These are phyloP conservation scores for Callorhinus ursinus DNA, from an alignment of 2,113 vertebrate species.

Conservation along the genomic window DNA sequence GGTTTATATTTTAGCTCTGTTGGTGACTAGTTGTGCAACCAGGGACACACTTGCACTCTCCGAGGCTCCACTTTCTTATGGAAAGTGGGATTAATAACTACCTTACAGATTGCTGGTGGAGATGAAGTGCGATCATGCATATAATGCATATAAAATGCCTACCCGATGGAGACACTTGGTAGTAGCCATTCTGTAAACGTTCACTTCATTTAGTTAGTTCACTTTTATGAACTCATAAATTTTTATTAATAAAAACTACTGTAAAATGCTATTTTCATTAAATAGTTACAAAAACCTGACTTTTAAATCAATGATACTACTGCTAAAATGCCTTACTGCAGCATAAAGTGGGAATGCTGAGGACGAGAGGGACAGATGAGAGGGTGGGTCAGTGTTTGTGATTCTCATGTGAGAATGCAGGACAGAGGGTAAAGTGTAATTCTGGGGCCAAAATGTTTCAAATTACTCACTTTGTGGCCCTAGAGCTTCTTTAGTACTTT, in stretches of 20 bases:
- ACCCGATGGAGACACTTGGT: not conserved
- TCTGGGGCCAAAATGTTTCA: not conserved
- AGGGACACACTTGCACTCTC: not conserved
- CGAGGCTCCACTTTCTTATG: not conserved
- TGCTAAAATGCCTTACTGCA: not conserved
- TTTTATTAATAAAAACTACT: constrained; percentile 61
- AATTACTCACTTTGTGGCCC: not conserved
- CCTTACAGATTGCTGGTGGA: not conserved
- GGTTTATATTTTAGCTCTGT: not conserved
- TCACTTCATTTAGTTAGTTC: constrained; percentile 34
- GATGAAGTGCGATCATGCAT: constrained; percentile 35
- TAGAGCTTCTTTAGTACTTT: not conserved
- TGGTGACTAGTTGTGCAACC: not conserved
- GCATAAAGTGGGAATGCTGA: not conserved
- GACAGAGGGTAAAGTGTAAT: too few species aligned
- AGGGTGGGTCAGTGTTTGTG: not conserved
- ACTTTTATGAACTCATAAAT: constrained; percentile 53
- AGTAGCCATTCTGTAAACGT: constrained; percentile 12
- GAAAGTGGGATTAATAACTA: not conserved
- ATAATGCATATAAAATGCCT: not conserved
- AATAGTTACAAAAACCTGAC: not conserved
- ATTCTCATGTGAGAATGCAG: not conserved
- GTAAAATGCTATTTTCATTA: constrained; percentile 56
- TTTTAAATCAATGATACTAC: constrained; percentile 16
- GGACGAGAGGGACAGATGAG: not conserved